Evolutionary conservation across 1,140 invertebrate genomes (phyloP).

Genomic region (Philopotamus ludificatus): DNA sequence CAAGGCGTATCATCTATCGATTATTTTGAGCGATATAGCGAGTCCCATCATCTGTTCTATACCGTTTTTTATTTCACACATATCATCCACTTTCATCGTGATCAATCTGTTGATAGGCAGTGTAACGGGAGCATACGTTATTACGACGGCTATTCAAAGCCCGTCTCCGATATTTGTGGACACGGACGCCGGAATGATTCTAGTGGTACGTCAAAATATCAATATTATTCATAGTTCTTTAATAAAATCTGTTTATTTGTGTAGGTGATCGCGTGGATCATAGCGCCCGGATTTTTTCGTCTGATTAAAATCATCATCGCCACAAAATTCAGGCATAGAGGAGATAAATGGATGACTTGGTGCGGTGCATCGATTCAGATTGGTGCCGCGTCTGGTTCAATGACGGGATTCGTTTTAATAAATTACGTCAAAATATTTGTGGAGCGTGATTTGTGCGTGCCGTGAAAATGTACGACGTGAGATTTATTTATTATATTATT

Average conservation of each 20-base stretch:
- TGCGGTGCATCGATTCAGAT: conserved; percentile 70
- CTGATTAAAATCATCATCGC: conserved; percentile 75
- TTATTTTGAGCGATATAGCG: conserved; percentile 64
- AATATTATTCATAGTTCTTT: no score
- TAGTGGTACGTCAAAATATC: conserved; percentile 65
- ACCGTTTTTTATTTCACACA: neutral
- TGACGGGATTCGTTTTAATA: conserved; percentile 66
- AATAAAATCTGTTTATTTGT: conserved; percentile 42
- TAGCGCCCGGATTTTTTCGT: conserved; percentile 65
- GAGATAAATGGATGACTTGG: conserved; percentile 47
- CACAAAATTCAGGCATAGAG: conserved; percentile 59
- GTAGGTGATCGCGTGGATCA: conserved; percentile 65
- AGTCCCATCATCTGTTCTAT: neutral
- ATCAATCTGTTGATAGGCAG: neutral
- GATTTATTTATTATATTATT: no score
- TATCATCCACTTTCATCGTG: neutral
- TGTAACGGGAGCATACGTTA: conserved; percentile 62
- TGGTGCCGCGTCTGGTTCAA: conserved; percentile 69
- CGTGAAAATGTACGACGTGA: no score
- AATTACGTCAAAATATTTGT: conserved; percentile 63
- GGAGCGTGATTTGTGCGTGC: neutral
- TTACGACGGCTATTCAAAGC: conserved; percentile 69
- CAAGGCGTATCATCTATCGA: conserved; percentile 75
- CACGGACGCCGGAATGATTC: conserved; percentile 57
- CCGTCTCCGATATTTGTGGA: conserved; percentile 69